These are phyloP conservation scores for Coluber constrictor DNA, from an alignment of 2,797 vertebrate genomes.

Conservation along the genomic window DNA sequence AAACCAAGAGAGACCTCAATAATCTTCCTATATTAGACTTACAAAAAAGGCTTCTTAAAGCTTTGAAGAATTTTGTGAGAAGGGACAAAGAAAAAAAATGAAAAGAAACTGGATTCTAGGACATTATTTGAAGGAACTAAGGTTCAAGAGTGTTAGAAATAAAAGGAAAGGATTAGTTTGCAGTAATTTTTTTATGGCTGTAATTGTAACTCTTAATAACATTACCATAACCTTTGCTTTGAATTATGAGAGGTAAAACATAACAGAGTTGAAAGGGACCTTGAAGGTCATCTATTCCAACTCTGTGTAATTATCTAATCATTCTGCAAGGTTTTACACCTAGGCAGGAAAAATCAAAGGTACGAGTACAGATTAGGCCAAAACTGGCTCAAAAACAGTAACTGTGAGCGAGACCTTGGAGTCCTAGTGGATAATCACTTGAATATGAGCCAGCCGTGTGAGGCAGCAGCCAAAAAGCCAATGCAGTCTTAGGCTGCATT, in stretches of 20 bases:
- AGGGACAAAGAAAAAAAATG: background rate
- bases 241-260: background rate
- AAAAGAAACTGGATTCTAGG: background rate
- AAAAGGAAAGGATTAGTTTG: background rate
- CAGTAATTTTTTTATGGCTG: background rate
- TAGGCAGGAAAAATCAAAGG: background rate
- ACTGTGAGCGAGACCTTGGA: no score
- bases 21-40: background rate
- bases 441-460: no score
- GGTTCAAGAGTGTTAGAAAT: background rate
- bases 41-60: background rate
- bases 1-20: background rate
- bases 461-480: no score
- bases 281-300: background rate
- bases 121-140: background rate
- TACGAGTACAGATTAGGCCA: no score
- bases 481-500: no score
- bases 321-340: background rate
- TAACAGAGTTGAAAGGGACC: background rate
- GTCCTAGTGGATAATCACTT: no score
- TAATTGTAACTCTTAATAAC: background rate
- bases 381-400: no score
- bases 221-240: background rate
- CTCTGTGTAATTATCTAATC: background rate
- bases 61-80: background rate